A percentile compares a stretch with the other conserved stretches of the same genome.
These are phyloP conservation scores for Clarias magur DNA, from an alignment of 2,113 vertebrate species.

Conservation along the genomic window DNA sequence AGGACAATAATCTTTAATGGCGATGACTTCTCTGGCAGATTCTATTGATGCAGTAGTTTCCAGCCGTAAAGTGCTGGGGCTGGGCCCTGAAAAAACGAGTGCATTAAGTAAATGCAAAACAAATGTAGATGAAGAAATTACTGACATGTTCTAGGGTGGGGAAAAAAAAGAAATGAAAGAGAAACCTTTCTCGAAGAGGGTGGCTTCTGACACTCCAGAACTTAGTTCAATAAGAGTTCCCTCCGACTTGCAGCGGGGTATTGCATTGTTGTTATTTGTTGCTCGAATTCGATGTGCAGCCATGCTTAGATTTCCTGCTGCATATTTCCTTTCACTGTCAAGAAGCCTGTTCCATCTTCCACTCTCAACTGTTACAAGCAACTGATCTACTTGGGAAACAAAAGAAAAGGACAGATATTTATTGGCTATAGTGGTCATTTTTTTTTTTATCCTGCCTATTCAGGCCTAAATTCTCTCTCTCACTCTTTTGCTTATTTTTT, in stretches of 20 bases:
- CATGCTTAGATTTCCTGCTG: slow-evolving; percentile 70
- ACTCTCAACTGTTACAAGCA: slow-evolving; percentile 48
- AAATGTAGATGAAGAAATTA: not conserved
- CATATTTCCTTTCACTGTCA: slow-evolving; percentile 17
- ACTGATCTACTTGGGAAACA: slow-evolving; percentile 60
- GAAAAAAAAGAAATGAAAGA: not conserved
- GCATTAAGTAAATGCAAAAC: slow-evolving; percentile 15
- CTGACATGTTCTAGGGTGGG: not conserved
- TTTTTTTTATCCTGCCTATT: no score
- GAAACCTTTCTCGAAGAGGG: slow-evolving; percentile 86
- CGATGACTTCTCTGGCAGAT: slow-evolving; percentile 88
- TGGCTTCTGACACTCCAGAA: slow-evolving; percentile 79
- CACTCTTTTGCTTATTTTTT: no score
- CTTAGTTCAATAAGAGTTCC: slow-evolving; percentile 89
- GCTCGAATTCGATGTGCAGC: slow-evolving; percentile 92
- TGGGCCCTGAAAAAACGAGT: slow-evolving; percentile 79
- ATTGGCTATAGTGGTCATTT: not conserved
- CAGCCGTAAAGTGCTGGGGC: slow-evolving; percentile 89
- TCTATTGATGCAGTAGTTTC: slow-evolving; percentile 83
- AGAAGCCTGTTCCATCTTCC: slow-evolving; percentile 35
- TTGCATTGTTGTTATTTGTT: slow-evolving; percentile 76
- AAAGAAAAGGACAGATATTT: slow-evolving; percentile 14
- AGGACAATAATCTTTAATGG: slow-evolving; percentile 94
- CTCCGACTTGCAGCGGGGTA: slow-evolving; percentile 92
- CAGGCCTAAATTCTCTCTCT: no score